Evolutionary conservation across 2,888 invertebrate genomes (phyloP).

Genomic region (Halictus ligatus): DNA sequence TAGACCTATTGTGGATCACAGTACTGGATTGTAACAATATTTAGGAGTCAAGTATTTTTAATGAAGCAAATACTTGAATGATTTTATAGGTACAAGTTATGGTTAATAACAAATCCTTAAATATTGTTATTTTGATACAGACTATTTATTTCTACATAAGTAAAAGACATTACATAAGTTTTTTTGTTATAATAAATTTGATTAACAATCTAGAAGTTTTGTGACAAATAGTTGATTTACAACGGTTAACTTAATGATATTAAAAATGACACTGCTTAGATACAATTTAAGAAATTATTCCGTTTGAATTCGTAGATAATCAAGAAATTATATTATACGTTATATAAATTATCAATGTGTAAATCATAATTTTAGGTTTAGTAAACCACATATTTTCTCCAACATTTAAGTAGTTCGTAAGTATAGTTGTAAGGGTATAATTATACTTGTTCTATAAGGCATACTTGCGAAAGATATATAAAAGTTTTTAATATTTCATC

Average conservation of each 20-base stretch:
- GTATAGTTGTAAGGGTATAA: background rate
- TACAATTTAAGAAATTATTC: conserved; percentile 4
- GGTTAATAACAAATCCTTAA: conserved; percentile 4
- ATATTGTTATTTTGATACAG: background rate
- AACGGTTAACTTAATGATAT: conserved; percentile 7
- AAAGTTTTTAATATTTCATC: background rate
- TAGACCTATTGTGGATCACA: background rate
- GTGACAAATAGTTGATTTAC: conserved; percentile 3
- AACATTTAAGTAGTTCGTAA: background rate
- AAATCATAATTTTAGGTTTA: background rate
- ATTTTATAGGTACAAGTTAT: background rate
- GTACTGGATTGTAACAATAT: background rate
- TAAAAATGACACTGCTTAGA: background rate
- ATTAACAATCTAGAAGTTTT: conserved; percentile 1
- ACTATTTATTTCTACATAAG: conserved; percentile 19
- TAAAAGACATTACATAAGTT: conserved; percentile 17
- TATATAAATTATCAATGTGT: background rate
- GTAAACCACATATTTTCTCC: background rate
- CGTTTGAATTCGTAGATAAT: background rate
- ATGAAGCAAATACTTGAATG: background rate
- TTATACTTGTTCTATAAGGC: conserved; percentile 19
- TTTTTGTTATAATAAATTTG: conserved; percentile 5
- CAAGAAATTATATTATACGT: background rate
- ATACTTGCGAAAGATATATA: background rate
- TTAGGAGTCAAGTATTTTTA: background rate